Evolutionary conservation across 1,140 invertebrate species (phyloP).

Genomic region (Drosophila sp.): DNA sequence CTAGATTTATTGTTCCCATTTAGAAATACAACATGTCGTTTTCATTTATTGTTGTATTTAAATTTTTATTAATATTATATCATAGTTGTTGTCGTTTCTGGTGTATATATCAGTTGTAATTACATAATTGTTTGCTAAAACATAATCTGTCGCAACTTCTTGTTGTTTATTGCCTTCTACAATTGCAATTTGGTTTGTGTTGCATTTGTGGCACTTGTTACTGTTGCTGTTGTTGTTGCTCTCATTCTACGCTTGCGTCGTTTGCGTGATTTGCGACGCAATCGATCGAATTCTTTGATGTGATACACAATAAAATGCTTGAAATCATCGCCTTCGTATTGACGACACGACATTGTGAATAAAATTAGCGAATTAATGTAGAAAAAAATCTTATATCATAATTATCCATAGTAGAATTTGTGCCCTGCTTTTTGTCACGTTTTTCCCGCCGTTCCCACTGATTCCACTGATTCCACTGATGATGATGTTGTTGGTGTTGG

Average conservation of each 20-base stretch:
- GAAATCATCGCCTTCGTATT: constrained; percentile 71
- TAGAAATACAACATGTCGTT: neutral
- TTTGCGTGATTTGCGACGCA: constrained; percentile 75
- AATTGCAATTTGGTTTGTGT: constrained; percentile 24
- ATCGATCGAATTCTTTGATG: constrained; percentile 73
- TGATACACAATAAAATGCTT: constrained; percentile 74
- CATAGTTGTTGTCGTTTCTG: constrained; percentile 47
- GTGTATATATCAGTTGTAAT: constrained; percentile 4
- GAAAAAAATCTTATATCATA: constrained; percentile 81
- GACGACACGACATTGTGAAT: constrained; percentile 71
- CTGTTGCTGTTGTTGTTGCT: constrained; percentile 33
- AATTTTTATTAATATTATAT: constrained; percentile 21
- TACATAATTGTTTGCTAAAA: constrained; percentile 55
- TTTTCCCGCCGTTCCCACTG: constrained; percentile 7
- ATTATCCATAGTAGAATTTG: constrained; percentile 47
- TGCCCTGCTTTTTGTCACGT: constrained; percentile 10
- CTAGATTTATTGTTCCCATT: no score
- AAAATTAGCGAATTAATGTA: constrained; percentile 81
- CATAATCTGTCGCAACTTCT: neutral
- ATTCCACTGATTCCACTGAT: neutral
- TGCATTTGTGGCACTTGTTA: constrained; percentile 10
- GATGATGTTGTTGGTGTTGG: neutral
- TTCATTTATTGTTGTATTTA: constrained; percentile 1
- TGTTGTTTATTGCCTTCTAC: constrained; percentile 2
- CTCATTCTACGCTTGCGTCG: constrained; percentile 61